Evolutionary conservation across 2,113 vertebrate genomes (phyloP).

Genomic region (Tichodroma muraria): DNA sequence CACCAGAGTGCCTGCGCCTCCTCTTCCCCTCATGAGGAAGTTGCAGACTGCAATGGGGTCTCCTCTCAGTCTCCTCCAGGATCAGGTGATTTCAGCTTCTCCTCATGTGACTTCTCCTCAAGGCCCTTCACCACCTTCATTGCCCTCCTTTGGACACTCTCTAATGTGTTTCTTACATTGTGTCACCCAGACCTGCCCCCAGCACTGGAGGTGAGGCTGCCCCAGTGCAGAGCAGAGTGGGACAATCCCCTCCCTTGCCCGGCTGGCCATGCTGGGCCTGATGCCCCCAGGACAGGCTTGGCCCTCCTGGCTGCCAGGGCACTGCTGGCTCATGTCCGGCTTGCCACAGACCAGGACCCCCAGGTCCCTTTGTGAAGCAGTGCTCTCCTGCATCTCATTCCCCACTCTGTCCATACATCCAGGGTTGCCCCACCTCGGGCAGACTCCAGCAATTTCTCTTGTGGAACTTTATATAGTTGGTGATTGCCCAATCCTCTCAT

Average conservation of each 20-base stretch:
- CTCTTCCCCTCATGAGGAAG: background rate
- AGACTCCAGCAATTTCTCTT: too few relatives aligned
- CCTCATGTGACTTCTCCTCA: accelerated
- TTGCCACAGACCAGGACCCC: accelerated
- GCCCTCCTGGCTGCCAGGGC: background rate
- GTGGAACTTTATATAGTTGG: background rate
- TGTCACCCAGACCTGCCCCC: background rate
- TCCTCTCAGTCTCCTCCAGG: background rate
- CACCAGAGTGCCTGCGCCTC: background rate
- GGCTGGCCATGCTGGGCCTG: background rate
- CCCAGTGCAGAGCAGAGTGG: background rate
- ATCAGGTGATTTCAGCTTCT: background rate
- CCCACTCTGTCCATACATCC: accelerated
- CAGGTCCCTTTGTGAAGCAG: background rate
- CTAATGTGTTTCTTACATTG: accelerated
- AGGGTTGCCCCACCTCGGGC: background rate
- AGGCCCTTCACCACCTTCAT: accelerated
- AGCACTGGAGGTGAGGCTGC: background rate
- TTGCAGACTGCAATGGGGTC: background rate
- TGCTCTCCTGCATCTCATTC: background rate
- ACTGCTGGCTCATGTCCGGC: background rate
- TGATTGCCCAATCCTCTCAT: background rate
- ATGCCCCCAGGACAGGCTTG: background rate
- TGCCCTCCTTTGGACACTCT: background rate
- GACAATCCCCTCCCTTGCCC: background rate